Base-by-base conservation (phyloP, 1,140 invertebrate genomes). In the Panagrolaimus sp. region DNA sequence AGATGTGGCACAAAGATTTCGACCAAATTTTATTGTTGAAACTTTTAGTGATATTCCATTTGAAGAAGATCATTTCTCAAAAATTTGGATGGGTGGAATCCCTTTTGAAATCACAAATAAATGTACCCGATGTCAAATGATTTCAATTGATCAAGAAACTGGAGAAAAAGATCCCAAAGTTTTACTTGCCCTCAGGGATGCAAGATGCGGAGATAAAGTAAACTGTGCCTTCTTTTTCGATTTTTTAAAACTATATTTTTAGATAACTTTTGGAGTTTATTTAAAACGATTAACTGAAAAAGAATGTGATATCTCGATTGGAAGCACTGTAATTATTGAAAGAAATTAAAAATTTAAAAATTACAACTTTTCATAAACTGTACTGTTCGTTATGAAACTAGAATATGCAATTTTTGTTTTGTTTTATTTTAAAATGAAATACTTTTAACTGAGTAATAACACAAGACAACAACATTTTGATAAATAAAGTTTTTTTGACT, bases 81-180 rank as follows among this genome's bases (percentile, higher is more conserved):
- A 83, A 63, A 73, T 95, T 64, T 81, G 83, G 63, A 90, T 96
- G 78, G 91, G 89, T 72, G 86, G 87, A 67, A 80, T 87, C 70
- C 77, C 21, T 26, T 58, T 58, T 8, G 17, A 8, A 21, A 28
- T 89, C 52, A 87, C 89, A 73, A 90, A 90, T 1, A 87, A 88
- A 43, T 96, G 94, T 79, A 89, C 88, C 10, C 88, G 94, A 67
- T 96, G 93, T 83, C 91, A 94, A 84, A 95, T 95, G 91, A 89
- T 96, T 58, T 94, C 92, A 76, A 90, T 95, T 68, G 89, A 95
- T 85, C 93, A 93, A 85, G 85, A 86, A 14, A 92, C 89, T 14
- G 91, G 90, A 0, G 82, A 88, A 78, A 90, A 90, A 78, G 90
- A 90, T 14, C 87, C 89, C 0, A 92, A 94, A 84, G 91, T 92